phyloP scores from a whole-genome alignment of 2,113 vertebrate genomes.

The Brienomyrus longianalis region DNA sequence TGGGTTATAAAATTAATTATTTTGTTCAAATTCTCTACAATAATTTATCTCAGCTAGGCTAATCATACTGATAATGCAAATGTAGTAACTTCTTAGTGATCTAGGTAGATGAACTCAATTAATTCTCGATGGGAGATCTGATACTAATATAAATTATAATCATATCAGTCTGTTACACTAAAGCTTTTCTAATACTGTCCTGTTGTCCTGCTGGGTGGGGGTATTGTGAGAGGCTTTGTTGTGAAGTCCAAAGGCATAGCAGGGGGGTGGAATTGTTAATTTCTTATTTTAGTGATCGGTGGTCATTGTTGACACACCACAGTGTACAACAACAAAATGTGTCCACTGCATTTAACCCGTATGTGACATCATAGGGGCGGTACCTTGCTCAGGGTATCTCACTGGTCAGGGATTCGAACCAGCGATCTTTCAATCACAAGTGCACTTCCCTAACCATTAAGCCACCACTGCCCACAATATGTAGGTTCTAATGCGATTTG shows the following conservation, averaged over 20 bases:
- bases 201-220: neutral
- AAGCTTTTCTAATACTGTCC: neutral
- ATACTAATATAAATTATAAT: neutral
- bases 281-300: too few species aligned
- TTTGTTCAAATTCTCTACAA: neutral
- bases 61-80: neutral
- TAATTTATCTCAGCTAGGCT: neutral
- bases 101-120: neutral
- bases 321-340: too few species aligned
- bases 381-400: too few species aligned
- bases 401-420: too few species aligned
- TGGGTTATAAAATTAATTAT: neutral
- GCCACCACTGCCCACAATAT: neutral
- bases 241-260: neutral
- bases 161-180: neutral
- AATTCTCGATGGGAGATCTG: neutral
- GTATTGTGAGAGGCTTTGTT: neutral
- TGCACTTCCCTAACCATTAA: too few species aligned
- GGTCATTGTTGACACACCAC: too few species aligned
- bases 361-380: too few species aligned
- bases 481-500: constrained; percentile 65
- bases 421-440: too few species aligned
- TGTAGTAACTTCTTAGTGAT: neutral
- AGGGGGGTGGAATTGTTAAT: neutral
- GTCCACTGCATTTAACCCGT: too few species aligned